These are phyloP conservation scores for Bathybates hornii DNA, from an alignment of 2,113 vertebrate species.

Conservation along the genomic window DNA sequence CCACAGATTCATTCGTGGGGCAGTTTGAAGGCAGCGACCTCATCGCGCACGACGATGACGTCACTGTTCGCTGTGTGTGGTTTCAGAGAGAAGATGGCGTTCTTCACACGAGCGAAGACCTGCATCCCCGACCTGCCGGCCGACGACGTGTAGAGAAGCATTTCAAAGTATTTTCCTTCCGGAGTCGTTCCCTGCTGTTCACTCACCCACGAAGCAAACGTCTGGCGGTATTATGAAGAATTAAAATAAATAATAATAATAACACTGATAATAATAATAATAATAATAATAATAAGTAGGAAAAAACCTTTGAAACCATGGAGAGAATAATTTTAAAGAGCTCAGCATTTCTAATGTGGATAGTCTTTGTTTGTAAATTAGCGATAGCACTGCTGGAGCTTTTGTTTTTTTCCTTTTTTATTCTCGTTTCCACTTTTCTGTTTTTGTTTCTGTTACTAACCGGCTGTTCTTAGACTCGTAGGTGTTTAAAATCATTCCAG, in stretches of 20 bases:
- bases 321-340: slow-evolving; percentile 32
- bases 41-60: accelerated
- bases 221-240: slow-evolving; percentile 70
- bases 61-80: neutral
- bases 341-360: slow-evolving; percentile 56
- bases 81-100: slow-evolving; percentile 96
- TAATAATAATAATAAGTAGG: neutral
- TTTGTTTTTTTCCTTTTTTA: neutral
- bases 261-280: neutral
- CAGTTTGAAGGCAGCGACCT: accelerated
- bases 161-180: slow-evolving; percentile 35
- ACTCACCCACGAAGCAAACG: slow-evolving; percentile 29
- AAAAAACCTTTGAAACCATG: neutral
- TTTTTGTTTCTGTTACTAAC: slow-evolving; percentile 65
- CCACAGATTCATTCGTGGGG: neutral
- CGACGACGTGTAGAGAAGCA: slow-evolving; percentile 80
- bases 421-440: neutral
- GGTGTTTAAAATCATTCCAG: slow-evolving; percentile 48
- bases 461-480: slow-evolving; percentile 39
- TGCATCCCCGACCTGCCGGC: slow-evolving; percentile 87
- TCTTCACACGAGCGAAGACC: slow-evolving; percentile 90
- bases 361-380: slow-evolving; percentile 50
- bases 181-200: slow-evolving; percentile 2
- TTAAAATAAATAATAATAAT: neutral
- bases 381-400: slow-evolving; percentile 39